Evolutionary conservation across 2,113 vertebrate species (phyloP).

Genomic region (Pogonocichla stellata): DNA sequence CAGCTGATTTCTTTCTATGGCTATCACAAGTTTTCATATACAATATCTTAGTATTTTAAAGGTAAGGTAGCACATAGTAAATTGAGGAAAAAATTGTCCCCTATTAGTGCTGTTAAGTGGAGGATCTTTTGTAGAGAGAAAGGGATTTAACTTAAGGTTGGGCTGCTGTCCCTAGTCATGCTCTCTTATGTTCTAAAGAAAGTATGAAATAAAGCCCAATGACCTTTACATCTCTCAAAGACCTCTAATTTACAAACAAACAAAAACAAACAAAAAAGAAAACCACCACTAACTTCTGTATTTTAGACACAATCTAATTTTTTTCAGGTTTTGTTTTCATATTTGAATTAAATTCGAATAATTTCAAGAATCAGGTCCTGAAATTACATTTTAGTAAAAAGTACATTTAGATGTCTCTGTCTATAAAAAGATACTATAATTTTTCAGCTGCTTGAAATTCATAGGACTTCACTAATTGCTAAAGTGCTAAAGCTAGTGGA

Average conservation of each 20-base stretch:
- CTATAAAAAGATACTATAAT: neutral
- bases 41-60: neutral
- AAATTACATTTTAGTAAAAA: neutral
- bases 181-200: neutral
- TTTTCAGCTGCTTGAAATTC: neutral
- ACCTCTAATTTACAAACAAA: neutral
- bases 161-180: neutral
- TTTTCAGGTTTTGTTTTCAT: neutral
- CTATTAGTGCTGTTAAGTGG: neutral
- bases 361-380: neutral
- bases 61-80: accelerated
- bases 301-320: neutral
- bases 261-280: neutral
- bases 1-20: neutral
- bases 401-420: neutral
- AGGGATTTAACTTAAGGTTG: neutral
- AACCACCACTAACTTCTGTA: accelerated
- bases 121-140: neutral
- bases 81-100: neutral
- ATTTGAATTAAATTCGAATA: neutral
- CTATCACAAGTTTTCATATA: neutral
- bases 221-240: neutral
- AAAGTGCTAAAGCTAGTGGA: neutral
- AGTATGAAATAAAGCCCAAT: neutral
- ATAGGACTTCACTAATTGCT: neutral